phyloP scores from a whole-genome alignment of 2,797 vertebrate species.

The Cygnus olor region DNA sequence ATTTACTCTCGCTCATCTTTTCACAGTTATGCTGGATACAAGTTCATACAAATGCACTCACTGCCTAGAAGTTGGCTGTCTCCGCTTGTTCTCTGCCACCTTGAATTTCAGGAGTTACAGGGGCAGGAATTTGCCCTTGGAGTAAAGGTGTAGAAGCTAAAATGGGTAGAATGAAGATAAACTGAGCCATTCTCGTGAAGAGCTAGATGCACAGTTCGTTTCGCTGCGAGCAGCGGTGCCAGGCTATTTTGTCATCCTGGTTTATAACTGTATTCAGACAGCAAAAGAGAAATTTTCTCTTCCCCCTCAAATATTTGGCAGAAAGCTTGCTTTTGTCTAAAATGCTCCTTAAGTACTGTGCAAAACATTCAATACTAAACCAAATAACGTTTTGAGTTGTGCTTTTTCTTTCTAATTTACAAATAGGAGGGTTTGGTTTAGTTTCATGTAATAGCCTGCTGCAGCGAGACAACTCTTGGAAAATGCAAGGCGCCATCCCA shows the following conservation, averaged over 20 bases:
- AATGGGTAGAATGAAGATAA: background rate
- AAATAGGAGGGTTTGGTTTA: conserved; percentile 40
- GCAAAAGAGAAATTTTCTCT: conserved; percentile 35
- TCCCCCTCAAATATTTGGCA: conserved; percentile 44
- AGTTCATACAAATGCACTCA: background rate
- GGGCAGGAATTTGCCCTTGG: background rate
- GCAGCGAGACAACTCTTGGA: background rate
- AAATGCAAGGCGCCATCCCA: conserved; percentile 40
- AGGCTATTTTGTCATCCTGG: background rate
- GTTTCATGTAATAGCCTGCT: conserved; percentile 39
- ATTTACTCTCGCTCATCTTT: background rate
- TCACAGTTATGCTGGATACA: background rate
- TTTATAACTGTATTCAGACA: background rate
- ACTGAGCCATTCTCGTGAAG: background rate
- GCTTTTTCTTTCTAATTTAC: conserved; percentile 55
- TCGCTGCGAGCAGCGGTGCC: background rate
- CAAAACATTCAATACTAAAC: conserved; percentile 30
- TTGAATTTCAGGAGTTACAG: background rate
- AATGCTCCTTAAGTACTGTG: conserved; percentile 37
- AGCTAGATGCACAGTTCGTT: background rate
- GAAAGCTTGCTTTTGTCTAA: conserved; percentile 66
- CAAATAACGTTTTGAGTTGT: conserved; percentile 16
- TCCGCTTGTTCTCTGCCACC: background rate
- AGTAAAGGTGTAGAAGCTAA: background rate
- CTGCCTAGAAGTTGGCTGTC: background rate